Conservation (phyloP, 2,888 invertebrate genomes). For the Pseudolycoriella hygida region DNA sequence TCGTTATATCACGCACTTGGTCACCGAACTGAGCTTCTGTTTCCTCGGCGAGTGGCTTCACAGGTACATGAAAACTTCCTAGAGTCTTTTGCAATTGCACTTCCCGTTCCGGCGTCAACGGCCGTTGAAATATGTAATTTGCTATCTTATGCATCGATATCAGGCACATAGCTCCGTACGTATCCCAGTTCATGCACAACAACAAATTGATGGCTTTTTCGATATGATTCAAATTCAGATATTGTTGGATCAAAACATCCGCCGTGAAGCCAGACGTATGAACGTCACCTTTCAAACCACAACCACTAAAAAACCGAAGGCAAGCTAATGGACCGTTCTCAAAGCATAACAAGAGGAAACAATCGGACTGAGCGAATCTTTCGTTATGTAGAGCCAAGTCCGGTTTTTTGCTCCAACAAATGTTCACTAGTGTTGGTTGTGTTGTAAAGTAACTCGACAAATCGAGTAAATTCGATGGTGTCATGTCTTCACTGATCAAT, state of each 20-base stretch:
- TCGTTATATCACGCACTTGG: conserved; percentile 62
- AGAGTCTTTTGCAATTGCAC: conserved; percentile 57
- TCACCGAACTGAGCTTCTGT: conserved; percentile 57
- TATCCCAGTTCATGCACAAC: conserved; percentile 57
- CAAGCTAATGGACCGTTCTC: conserved; percentile 43
- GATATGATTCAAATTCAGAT: conserved; percentile 41
- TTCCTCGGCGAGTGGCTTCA: conserved; percentile 44
- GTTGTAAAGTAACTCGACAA: conserved; percentile 33
- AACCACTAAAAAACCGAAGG: conserved; percentile 34
- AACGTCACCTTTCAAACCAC: conserved; percentile 28
- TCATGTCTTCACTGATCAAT: conserved; percentile 44
- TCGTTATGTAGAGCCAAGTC: conserved; percentile 22
- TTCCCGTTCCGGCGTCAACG: conserved; percentile 23
- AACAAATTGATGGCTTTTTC: conserved; percentile 52
- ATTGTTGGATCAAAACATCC: conserved; percentile 41
- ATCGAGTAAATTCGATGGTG: conserved; percentile 42
- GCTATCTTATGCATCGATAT: conserved; percentile 55
- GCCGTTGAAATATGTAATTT: conserved; percentile 34
- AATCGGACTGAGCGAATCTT: conserved; percentile 32
- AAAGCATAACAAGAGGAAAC: conserved; percentile 36
- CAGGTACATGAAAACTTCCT: conserved; percentile 61
- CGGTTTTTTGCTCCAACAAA: conserved; percentile 40
- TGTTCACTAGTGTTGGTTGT: conserved; percentile 35
- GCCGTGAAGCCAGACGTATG: conserved; percentile 35
- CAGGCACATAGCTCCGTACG: conserved; percentile 55